These are phyloP conservation scores for Ploceus nigricollis DNA, from an alignment of 2,113 vertebrate genomes.

Conservation along the genomic window DNA sequence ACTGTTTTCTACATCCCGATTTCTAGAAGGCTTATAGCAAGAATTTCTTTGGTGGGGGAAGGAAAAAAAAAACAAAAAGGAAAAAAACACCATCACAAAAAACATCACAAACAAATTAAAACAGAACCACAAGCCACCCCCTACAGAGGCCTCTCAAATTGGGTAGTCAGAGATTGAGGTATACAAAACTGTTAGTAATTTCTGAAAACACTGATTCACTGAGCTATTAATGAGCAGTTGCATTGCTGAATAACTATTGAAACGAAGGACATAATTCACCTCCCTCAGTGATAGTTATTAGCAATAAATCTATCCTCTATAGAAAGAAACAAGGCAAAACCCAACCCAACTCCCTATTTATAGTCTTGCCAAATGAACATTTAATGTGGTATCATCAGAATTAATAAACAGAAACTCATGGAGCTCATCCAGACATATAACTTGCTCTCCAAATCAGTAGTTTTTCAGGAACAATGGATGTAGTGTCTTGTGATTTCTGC, in stretches of 20 bases:
- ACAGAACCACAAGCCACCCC: not conserved
- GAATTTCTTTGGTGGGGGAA: rapidly evolving
- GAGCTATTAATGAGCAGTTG: not conserved
- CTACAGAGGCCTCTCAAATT: not conserved
- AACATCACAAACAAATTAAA: not conserved
- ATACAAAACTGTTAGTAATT: not conserved
- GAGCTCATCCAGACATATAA: not conserved
- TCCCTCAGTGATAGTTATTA: not conserved
- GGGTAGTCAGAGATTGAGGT: not conserved
- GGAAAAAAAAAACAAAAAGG: rapidly evolving
- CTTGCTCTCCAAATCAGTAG: not conserved
- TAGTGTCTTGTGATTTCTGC: not conserved
- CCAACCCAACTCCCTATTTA: not conserved
- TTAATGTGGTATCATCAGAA: not conserved
- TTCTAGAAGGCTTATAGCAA: not conserved
- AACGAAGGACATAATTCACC: not conserved
- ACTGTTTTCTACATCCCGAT: not conserved
- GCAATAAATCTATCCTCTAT: not conserved
- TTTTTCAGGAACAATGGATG: not conserved
- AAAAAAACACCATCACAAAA: not conserved
- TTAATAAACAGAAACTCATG: not conserved
- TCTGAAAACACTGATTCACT: not conserved
- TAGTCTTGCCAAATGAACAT: not conserved
- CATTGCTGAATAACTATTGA: not conserved
- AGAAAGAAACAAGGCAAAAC: not conserved